These are phyloP conservation scores for Lepisosteus osseus DNA, from an alignment of 2,113 vertebrate species.

Conservation along the genomic window DNA sequence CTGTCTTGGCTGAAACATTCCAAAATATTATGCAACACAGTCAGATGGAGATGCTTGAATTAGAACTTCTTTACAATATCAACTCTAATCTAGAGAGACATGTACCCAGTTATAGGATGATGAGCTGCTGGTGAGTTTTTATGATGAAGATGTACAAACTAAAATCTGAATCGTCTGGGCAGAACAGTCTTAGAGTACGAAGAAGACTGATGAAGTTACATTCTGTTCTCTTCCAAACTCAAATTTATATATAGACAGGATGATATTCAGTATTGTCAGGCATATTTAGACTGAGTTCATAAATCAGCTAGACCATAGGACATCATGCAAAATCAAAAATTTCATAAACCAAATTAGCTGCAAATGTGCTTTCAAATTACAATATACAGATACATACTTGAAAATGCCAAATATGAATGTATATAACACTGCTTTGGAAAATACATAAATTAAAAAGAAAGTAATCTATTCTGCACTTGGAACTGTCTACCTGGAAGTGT, in stretches of 20 bases:
- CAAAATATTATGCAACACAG: not conserved
- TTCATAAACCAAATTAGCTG: not conserved
- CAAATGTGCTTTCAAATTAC: not conserved
- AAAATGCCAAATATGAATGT: not conserved
- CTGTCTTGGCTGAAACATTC: not conserved
- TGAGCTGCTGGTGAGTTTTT: not conserved
- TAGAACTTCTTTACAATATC: slow-evolving; percentile 1
- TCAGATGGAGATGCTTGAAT: not conserved
- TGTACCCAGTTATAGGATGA: not conserved
- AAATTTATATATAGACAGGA: not conserved
- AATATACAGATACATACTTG: not conserved
- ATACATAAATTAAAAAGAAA: not conserved
- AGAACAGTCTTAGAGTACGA: not conserved
- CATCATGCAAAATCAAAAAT: not conserved
- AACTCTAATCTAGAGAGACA: not conserved
- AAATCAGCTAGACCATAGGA: not conserved
- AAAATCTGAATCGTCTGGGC: not conserved
- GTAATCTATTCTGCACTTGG: not conserved
- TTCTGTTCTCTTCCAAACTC: not conserved
- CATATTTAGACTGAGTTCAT: slow-evolving; percentile 7
- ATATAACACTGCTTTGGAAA: not conserved
- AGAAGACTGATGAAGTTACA: not conserved
- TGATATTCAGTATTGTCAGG: not conserved
- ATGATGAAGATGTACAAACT: not conserved
- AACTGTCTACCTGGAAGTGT: no score